Conservation (phyloP, 2,797 vertebrate species). For the Etheostoma nigrum region DNA sequence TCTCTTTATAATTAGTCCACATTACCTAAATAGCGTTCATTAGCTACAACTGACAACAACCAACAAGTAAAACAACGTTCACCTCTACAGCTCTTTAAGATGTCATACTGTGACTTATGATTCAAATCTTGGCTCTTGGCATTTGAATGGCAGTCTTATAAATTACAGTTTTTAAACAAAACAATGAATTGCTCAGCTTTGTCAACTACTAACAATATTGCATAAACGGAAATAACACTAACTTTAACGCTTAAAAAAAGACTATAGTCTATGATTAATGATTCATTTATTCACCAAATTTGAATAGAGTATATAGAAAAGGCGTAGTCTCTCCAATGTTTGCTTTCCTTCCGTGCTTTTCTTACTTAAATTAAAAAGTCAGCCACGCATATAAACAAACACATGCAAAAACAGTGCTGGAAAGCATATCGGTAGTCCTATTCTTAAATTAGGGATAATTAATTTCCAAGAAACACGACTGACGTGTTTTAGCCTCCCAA, state of each 20-base stretch:
- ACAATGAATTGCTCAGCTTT: background rate
- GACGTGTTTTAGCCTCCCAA: constrained; percentile 48
- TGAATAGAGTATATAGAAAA: background rate
- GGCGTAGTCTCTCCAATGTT: background rate
- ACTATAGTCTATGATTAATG: background rate
- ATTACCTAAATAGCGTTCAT: constrained; percentile 9
- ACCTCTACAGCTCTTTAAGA: background rate
- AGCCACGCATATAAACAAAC: background rate
- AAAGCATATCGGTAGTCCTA: constrained; percentile 35
- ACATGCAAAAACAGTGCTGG: background rate
- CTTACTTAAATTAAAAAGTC: background rate
- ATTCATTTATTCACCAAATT: background rate
- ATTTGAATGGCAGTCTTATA: background rate
- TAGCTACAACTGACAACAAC: background rate
- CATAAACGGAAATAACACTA: background rate
- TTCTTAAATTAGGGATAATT: constrained; percentile 57
- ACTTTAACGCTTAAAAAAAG: background rate
- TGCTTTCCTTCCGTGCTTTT: background rate
- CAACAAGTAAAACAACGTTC: background rate
- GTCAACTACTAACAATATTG: background rate
- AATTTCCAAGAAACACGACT: constrained; percentile 56
- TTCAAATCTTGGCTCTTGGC: too few species aligned
- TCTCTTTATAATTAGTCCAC: background rate
- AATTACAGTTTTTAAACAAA: background rate
- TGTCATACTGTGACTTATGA: background rate